Evolutionary conservation across 2,888 invertebrate genomes (phyloP).

Genomic region (Brachyptera risi): DNA sequence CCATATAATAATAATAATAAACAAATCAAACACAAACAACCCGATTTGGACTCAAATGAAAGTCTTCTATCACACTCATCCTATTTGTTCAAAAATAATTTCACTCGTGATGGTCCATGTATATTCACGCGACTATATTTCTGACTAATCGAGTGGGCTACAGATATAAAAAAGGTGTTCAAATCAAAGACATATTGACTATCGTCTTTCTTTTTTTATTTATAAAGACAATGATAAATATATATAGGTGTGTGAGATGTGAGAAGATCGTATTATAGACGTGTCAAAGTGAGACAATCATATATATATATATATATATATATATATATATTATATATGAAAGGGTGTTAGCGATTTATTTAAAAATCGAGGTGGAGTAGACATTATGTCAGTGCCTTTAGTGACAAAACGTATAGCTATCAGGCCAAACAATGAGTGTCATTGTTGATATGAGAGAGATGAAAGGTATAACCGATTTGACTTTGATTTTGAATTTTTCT

Average conservation of each 20-base stretch:
- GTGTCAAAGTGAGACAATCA: not conserved
- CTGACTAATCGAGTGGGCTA: not conserved
- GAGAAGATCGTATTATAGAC: not conserved
- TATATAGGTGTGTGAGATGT: not conserved
- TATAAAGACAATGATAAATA: constrained; percentile 14
- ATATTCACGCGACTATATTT: too few relatives aligned
- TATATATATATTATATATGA: too few relatives aligned
- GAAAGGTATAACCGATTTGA: not conserved
- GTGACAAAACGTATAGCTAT: constrained; percentile 1
- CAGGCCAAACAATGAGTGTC: constrained; percentile 1
- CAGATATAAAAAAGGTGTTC: not conserved
- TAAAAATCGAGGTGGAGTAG: constrained; percentile 2
- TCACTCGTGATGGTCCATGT: too few relatives aligned
- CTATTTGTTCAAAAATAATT: too few relatives aligned
- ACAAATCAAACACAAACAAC: too few relatives aligned
- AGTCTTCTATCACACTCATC: too few relatives aligned
- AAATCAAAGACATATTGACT: constrained; percentile 5
- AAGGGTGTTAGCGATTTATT: constrained; percentile 9
- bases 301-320: too few relatives aligned
- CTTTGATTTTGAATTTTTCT: constrained; percentile 8
- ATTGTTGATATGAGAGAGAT: not conserved
- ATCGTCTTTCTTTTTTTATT: not conserved
- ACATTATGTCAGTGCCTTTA: not conserved
- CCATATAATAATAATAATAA: too few relatives aligned
- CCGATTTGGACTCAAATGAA: too few relatives aligned